Conservation (phyloP, 2,113 vertebrate species). For the Eidolon helvum region DNA sequence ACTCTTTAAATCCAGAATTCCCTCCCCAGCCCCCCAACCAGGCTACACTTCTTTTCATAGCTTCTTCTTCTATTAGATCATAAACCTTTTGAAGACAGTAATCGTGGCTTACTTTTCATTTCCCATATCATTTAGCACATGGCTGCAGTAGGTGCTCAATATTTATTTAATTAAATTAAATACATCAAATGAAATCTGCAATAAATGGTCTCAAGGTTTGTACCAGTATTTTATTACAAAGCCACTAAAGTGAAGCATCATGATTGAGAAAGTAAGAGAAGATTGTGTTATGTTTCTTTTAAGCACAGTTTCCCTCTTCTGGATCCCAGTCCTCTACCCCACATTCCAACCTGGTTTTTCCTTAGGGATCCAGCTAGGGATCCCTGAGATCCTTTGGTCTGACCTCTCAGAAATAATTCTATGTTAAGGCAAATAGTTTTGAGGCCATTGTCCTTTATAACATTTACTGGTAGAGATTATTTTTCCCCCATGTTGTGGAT, state of each 20-base stretch:
- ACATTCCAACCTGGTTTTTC: not conserved
- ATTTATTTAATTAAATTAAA: conserved; percentile 4
- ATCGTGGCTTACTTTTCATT: not conserved
- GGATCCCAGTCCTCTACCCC: not conserved
- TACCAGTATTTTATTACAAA: not conserved
- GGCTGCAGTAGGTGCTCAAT: not conserved
- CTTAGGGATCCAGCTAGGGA: not conserved
- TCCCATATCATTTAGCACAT: not conserved
- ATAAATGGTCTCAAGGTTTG: not conserved
- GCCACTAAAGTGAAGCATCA: not conserved
- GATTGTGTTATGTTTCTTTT: not conserved
- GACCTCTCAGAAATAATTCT: not conserved
- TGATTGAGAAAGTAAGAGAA: not conserved
- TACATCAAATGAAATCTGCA: not conserved
- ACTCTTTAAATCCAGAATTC: not conserved
- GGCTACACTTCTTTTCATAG: not conserved
- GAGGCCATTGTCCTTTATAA: not conserved
- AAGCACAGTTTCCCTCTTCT: not conserved
- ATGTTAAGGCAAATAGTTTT: not conserved
- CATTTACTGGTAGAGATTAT: not conserved
- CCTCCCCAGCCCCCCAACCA: not conserved
- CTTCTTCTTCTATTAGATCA: not conserved
- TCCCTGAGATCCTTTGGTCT: not conserved
- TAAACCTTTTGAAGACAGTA: not conserved
- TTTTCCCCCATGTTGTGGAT: not conserved